A percentile compares a stretch with the other conserved stretches of the same genome.
Evolutionary conservation across 53 echinoderm and acorn worm genomes (phyloP).

Genomic region (Glandiceps talaboti): DNA sequence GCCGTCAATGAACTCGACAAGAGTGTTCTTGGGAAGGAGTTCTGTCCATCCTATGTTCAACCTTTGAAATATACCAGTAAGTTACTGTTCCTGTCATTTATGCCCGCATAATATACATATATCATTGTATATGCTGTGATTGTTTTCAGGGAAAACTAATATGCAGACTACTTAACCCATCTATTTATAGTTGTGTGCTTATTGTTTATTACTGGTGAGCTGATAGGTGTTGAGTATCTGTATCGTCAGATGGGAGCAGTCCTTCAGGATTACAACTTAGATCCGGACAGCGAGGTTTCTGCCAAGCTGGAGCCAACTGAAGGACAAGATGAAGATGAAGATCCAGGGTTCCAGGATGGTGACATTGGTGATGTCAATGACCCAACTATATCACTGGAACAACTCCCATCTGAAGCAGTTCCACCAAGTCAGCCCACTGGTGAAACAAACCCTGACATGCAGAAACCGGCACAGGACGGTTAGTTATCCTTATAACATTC

Average conservation of each 20-base stretch:
- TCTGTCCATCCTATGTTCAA: neutral
- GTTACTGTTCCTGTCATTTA: neutral
- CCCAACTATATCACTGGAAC: neutral
- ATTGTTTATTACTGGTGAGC: slow-evolving; percentile 50
- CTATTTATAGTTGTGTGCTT: neutral
- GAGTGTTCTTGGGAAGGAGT: slow-evolving; percentile 1
- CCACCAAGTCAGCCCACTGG: no score
- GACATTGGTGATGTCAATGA: neutral
- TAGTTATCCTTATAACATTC: neutral
- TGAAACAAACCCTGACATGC: no score
- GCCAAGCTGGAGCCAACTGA: slow-evolving; percentile 7
- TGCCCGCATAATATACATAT: no score
- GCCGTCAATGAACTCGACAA: neutral
- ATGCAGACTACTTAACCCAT: neutral
- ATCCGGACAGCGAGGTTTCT: neutral
- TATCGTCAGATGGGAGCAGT: slow-evolving; percentile 29
- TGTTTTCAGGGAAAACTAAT: no score
- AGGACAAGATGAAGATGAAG: slow-evolving; percentile 5
- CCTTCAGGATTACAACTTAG: slow-evolving; percentile 11
- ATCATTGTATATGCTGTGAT: no score
- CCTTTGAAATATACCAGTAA: slow-evolving; percentile 2
- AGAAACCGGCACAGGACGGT: neutral
- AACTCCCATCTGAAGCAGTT: neutral
- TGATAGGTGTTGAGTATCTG: slow-evolving; percentile 52
- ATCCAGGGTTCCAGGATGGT: neutral